These are phyloP conservation scores for Drosophila varians DNA, from an alignment of 1,140 invertebrate genomes.

Conservation along the genomic window DNA sequence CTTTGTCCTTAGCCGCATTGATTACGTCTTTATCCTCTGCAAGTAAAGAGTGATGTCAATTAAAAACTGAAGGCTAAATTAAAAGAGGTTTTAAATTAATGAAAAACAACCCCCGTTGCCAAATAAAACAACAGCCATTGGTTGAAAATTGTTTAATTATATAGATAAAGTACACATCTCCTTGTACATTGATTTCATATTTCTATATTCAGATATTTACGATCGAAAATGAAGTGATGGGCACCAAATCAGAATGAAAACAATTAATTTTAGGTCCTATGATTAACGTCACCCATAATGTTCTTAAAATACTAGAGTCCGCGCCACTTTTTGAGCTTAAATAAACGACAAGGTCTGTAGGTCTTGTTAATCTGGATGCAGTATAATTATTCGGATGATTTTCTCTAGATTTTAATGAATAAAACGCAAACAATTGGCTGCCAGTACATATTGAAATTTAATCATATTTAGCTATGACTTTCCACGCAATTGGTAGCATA, in stretches of 20 bases:
- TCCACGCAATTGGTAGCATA: neutral
- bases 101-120: slow-evolving; percentile 1
- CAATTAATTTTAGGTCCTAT: slow-evolving; percentile 4
- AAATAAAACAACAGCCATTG: slow-evolving; percentile 28
- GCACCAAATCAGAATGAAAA: slow-evolving; percentile 23
- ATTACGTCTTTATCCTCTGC: slow-evolving; percentile 43
- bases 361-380: neutral
- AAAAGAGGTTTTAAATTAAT: slow-evolving; percentile 19
- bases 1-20: slow-evolving; percentile 42
- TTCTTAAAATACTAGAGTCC: neutral
- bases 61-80: slow-evolving; percentile 50
- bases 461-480: slow-evolving; percentile 3
- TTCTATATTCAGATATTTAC: slow-evolving; percentile 28
- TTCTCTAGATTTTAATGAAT: slow-evolving; percentile 6
- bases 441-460: slow-evolving; percentile 12
- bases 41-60: slow-evolving; percentile 55
- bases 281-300: neutral
- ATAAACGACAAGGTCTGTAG: neutral
- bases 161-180: slow-evolving; percentile 43
- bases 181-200: slow-evolving; percentile 45
- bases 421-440: neutral
- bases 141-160: slow-evolving; percentile 42
- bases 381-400: neutral
- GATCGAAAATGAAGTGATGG: slow-evolving; percentile 5
- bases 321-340: slow-evolving; percentile 5